Evolutionary conservation across 2,113 vertebrate genomes (phyloP).

Genomic region (Gasterosteus nipponicus): DNA sequence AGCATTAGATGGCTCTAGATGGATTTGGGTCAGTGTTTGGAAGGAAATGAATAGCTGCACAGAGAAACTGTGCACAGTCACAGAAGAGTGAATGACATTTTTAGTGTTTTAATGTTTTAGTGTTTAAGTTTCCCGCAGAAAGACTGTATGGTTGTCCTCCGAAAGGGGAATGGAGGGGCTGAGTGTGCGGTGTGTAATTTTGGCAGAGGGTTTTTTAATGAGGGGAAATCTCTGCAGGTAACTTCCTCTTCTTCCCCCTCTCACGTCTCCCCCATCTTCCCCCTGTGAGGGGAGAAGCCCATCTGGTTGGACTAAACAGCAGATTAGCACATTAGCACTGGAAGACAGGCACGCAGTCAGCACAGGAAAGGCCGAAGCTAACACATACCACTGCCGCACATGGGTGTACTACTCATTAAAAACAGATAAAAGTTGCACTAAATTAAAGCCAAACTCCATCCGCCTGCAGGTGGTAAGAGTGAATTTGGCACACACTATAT

Average conservation of each 20-base stretch:
- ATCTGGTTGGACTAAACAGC: conserved; percentile 93
- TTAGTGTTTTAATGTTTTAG: conserved; percentile 32
- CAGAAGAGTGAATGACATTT: conserved; percentile 3
- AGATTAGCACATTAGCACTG: conserved; percentile 98
- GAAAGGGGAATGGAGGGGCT: conserved; percentile 36
- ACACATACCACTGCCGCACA: conserved; percentile 65
- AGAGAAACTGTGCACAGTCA: conserved; percentile 6
- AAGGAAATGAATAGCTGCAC: conserved; percentile 19
- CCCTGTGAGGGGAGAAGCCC: conserved; percentile 67
- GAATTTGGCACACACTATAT: conserved; percentile 22
- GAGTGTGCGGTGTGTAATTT: conserved; percentile 55
- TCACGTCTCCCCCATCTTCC: conserved; percentile 18
- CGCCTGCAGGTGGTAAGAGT: conserved; percentile 70
- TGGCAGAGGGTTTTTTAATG: conserved; percentile 71
- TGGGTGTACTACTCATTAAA: conserved; percentile 74
- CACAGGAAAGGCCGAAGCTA: conserved; percentile 48
- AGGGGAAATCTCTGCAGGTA: conserved; percentile 87
- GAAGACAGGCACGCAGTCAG: conserved; percentile 61
- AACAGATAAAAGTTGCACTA: conserved; percentile 70
- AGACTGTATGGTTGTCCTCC: conserved; percentile 29
- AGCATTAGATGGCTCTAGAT: conserved; percentile 7
- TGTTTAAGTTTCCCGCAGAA: conserved; percentile 41
- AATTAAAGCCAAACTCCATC: conserved; percentile 73
- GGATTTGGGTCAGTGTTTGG: conserved; percentile 34
- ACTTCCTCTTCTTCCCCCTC: conserved; percentile 76